Percentiles rank a stretch among this genome's conserved stretches.
phyloP scores from a whole-genome alignment of 2,888 invertebrate genomes.

The Hyposoter didymator region DNA sequence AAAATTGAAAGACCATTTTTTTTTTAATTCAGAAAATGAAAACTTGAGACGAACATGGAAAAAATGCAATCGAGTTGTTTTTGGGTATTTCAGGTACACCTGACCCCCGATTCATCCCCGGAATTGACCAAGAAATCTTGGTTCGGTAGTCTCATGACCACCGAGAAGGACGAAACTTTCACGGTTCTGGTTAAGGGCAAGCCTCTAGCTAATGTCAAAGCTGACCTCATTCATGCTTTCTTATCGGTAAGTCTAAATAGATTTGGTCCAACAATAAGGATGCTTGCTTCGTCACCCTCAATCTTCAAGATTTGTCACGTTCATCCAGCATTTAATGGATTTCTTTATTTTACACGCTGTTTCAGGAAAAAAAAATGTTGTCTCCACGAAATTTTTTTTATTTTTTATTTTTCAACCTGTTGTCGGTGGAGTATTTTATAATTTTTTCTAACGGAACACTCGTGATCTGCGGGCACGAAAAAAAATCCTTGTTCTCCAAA shows the following conservation, averaged over 20 bases:
- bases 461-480: not conserved
- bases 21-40: not conserved
- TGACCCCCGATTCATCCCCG: constrained; percentile 98
- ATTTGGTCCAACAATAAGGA: constrained; percentile 25
- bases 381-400: not conserved
- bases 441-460: not conserved
- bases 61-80: not conserved
- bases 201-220: constrained; percentile 98
- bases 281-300: constrained; percentile 28
- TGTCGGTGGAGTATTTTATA: not conserved
- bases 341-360: not conserved
- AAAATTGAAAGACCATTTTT: not conserved
- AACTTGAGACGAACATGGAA: not conserved
- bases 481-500: not conserved
- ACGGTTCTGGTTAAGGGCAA: constrained; percentile 98
- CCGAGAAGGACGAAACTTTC: constrained; percentile 98
- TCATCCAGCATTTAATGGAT: not conserved
- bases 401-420: too few species aligned
- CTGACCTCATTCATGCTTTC: constrained; percentile 99
- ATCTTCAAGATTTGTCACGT: constrained; percentile 1
- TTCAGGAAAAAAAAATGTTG: not conserved
- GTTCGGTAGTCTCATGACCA: constrained; percentile 99
- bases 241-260: constrained; percentile 91
- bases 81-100: constrained; percentile 88
- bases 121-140: constrained; percentile 99